Evolutionary conservation across 2,797 vertebrate species (phyloP), one percentile per base, ranked within the genome.

Genomic region (Onychomys arenicola): DNA sequence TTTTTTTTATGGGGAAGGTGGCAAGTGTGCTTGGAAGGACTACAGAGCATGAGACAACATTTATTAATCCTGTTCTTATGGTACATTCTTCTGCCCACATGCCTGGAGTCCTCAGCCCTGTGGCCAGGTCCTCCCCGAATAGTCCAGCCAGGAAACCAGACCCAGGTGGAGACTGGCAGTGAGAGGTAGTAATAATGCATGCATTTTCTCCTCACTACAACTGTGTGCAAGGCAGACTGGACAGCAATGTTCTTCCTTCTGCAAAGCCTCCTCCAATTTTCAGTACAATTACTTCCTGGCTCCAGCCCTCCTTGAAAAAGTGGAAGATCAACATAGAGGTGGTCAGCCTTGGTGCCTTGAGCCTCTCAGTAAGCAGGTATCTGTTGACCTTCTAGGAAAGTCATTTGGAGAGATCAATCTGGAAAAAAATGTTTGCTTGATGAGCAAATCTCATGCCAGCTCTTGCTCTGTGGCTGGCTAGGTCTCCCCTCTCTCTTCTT

Each of bases 151-250:
- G 12, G 76, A 95, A n/a, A 97, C 96, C 91, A 95, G 40, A 67
- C 12, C 67, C 90, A 78, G 6, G 6, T 40, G 61, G 67, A 97
- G 1, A 96, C 73, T 14, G 9, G 57, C 57, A 76, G 97, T 97
- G 96, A 98, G 96, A 97, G 87, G 91, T 46, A 57, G 97, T 96
- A 75, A 93, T 95, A 81, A 95, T 90, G 88, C 52, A 91, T 92
- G 55, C n/a, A 40, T 69, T 97, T 97, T 96, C 65, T 90, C 77
- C 46, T 59, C 10, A 84, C 94, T 86, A 96, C 98, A 90, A 95
- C 11, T 19, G 77, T 91, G 89, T 94, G 91, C 95, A 90, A 93
- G 96, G 91, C 94, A 86, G 59, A 93, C 57, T 49, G 88, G 93
- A 61, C 75, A 84, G 94, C 78, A 96, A 96, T 91, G 32, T 96